Evolutionary conservation across 2,888 invertebrate genomes (phyloP).

Genomic region (Allacma fusca): DNA sequence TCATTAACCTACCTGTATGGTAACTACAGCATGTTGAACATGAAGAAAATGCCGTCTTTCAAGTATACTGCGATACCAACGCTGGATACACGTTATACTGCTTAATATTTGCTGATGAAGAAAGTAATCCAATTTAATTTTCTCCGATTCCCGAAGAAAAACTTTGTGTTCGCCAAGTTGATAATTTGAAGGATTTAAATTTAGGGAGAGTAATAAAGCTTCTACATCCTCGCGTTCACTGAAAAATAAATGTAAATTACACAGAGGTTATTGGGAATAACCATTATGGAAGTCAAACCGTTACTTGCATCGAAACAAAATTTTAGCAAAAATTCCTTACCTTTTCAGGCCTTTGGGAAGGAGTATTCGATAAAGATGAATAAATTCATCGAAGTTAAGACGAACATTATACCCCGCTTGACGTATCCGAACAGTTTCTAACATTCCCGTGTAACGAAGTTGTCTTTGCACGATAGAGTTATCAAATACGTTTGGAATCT

Average conservation of each 20-base stretch:
- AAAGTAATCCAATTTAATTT: slow-evolving; percentile 88
- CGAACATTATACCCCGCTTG: slow-evolving; percentile 96
- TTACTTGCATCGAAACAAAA: neutral
- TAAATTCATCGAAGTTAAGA: slow-evolving; percentile 92
- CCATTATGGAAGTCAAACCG: slow-evolving; percentile 13
- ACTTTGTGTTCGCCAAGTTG: slow-evolving; percentile 89
- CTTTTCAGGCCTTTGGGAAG: slow-evolving; percentile 82
- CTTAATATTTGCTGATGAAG: slow-evolving; percentile 94
- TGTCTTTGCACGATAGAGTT: slow-evolving; percentile 91
- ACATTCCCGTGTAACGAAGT: slow-evolving; percentile 93
- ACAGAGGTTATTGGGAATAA: slow-evolving; percentile 1
- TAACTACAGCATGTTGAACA: slow-evolving; percentile 76
- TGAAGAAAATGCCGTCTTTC: slow-evolving; percentile 80
- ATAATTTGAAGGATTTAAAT: slow-evolving; percentile 88
- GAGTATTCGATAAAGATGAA: slow-evolving; percentile 88
- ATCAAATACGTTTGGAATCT: slow-evolving; percentile 89
- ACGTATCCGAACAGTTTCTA: slow-evolving; percentile 93
- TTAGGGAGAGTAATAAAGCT: slow-evolving; percentile 81
- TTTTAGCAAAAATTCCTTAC: slow-evolving; percentile 58
- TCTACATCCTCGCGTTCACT: slow-evolving; percentile 87
- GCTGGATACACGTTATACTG: slow-evolving; percentile 88
- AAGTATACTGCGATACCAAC: slow-evolving; percentile 85
- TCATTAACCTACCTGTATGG: slow-evolving; percentile 74
- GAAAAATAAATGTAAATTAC: slow-evolving; percentile 48
- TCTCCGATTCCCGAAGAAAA: slow-evolving; percentile 92